Base-by-base conservation (phyloP, 30 jellyfish, hydroid and myxozoan species). In the Turritopsis rubra region DNA sequence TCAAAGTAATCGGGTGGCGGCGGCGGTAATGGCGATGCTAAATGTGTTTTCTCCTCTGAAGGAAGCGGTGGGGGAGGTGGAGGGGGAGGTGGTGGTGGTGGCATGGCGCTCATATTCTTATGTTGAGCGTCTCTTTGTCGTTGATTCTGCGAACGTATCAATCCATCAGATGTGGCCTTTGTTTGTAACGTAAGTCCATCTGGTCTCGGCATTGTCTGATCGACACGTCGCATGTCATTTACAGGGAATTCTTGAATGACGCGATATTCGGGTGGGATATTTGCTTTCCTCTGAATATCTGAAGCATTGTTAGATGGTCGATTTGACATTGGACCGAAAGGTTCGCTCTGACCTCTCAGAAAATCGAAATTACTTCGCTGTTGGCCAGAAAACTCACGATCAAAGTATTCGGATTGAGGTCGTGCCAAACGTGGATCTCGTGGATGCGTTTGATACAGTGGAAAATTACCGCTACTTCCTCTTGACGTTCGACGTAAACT, bases 51-150 rank as follows among this genome's bases (percentile, higher is more conserved):
- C 20, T 31, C 84, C 22, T 29, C 31, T 31, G 75, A 25, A 1
- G 20, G 84, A 7, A 88, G 93, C 1, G 96, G 96, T 26, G 93
- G 89, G 68, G 97, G 89, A 1, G 97, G 97, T 13, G 96, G 96
- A 18, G 83, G 81, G 20, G 89, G 87, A 7, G 96, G 96, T 18
- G 85, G 66, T 21, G 89, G 87, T 4, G 96, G 96, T 18, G 85
- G 66, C 77, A 29, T 74, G 41, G 26, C 65, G 65, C 41, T 68
- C 9, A 1, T 8, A 28, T 31, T 75, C 84, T 71, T 52, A 81
- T 65, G 79, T 81, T 83, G 23, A 75, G 16, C 52, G 23, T 26
- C 3, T 30, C 65, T 52, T 75, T 81, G 54, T 52, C 85, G 81
- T 31, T 60, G 27, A 82, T 84, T 53, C 53, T 76, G 84, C 29